Evolutionary conservation across 2,888 invertebrate species (phyloP).

Genomic region (Mechanitis mazaeus): DNA sequence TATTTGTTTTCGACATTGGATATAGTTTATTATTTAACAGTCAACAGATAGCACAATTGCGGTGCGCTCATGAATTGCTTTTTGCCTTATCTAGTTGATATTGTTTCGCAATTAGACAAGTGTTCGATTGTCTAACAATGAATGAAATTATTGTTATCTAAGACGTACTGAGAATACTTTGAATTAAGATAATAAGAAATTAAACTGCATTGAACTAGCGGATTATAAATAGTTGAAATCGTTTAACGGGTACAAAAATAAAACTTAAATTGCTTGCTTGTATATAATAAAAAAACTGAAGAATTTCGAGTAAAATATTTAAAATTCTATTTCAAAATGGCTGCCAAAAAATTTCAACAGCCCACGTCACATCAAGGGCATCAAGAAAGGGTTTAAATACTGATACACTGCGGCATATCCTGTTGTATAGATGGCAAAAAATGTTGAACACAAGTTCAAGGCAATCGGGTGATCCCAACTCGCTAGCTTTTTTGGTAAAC

Average conservation of each 20-base stretch:
- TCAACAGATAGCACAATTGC: constrained; percentile 18
- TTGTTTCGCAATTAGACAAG: constrained; percentile 27
- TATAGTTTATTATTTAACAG: constrained; percentile 40
- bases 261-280: neutral
- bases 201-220: neutral
- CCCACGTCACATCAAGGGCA: constrained; percentile 53
- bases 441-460: constrained; percentile 71
- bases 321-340: constrained; percentile 30
- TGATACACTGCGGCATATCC: constrained; percentile 52
- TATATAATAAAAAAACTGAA: neutral
- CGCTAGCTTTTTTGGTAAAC: constrained; percentile 32
- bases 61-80: constrained; percentile 33
- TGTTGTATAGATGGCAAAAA: constrained; percentile 68
- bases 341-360: constrained; percentile 41
- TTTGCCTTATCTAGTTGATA: constrained; percentile 30
- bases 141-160: constrained; percentile 11
- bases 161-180: neutral
- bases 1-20: constrained; percentile 58
- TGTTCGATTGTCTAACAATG: constrained; percentile 8
- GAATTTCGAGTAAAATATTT: constrained; percentile 20
- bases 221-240: too few species aligned
- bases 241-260: neutral
- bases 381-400: constrained; percentile 54
- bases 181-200: neutral
- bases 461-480: constrained; percentile 63